Conservation (phyloP, 2,113 vertebrate genomes). For the Podilymbus podiceps region DNA sequence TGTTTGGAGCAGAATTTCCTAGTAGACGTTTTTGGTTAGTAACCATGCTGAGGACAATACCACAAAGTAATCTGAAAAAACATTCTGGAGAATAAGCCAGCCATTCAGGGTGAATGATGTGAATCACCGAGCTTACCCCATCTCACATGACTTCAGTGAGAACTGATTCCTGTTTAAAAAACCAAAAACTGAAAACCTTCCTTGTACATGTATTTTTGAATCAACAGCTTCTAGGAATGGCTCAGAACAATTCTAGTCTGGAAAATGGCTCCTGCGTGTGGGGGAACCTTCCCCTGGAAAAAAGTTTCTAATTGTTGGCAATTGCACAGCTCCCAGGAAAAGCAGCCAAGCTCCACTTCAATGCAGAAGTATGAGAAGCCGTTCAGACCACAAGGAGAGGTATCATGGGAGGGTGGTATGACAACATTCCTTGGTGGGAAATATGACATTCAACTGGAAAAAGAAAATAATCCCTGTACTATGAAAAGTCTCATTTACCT, state of each 20-base stretch:
- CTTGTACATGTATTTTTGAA: not conserved
- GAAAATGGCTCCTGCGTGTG: not conserved
- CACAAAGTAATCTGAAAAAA: constrained; percentile 51
- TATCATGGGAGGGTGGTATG: not conserved
- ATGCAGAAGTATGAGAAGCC: not conserved
- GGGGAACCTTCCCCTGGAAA: not conserved
- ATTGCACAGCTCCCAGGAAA: constrained; percentile 4
- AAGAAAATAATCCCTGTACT: not conserved
- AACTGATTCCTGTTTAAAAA: constrained; percentile 5
- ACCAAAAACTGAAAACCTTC: not conserved
- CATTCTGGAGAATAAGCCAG: constrained; percentile 49
- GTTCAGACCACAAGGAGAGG: not conserved
- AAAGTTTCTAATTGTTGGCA: not conserved
- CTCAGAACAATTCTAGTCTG: not conserved
- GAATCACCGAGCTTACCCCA: constrained; percentile 35
- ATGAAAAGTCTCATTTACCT: constrained; percentile 74
- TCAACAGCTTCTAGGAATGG: constrained; percentile 23
- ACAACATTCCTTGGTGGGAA: constrained; percentile 19
- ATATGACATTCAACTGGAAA: constrained; percentile 7
- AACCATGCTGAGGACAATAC: constrained; percentile 19
- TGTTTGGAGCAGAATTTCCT: constrained; percentile 30
- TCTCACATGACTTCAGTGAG: constrained; percentile 31
- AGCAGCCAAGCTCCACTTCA: constrained; percentile 3
- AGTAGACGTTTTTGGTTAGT: constrained; percentile 29
- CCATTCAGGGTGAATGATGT: constrained; percentile 27